Conservation (phyloP, 2,888 invertebrate species). For the Morinoia aosen region DNA sequence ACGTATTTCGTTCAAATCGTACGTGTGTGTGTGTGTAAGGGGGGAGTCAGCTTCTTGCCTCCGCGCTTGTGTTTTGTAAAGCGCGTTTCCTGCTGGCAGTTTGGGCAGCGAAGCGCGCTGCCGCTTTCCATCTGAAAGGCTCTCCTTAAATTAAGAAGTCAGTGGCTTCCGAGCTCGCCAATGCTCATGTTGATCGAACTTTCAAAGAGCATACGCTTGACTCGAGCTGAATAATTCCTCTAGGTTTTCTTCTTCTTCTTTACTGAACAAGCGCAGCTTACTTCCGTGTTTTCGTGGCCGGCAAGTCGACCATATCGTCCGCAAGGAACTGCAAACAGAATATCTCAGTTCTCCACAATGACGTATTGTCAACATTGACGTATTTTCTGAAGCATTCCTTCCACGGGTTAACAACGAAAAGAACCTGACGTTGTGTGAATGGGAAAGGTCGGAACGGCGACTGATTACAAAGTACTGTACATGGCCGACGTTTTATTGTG, state of each 20-base stretch:
- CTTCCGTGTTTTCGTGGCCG: constrained; percentile 16
- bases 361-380: not conserved
- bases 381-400: constrained; percentile 21
- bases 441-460: not conserved
- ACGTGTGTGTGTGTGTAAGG: no score
- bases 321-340: constrained; percentile 27
- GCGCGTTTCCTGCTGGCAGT: not conserved
- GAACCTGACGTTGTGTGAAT: not conserved
- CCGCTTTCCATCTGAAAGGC: constrained; percentile 24
- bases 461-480: not conserved
- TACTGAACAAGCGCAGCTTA: not conserved
- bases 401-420: not conserved
- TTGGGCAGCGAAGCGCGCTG: not conserved
- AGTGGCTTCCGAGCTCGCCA: not conserved
- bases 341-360: constrained; percentile 1
- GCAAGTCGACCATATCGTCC: constrained; percentile 7
- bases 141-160: not conserved
- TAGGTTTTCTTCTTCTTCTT: not conserved
- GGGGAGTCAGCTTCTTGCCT: not conserved
- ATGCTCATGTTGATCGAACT: not conserved
- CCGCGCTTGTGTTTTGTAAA: not conserved
- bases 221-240: not conserved
- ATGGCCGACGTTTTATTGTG: not conserved
- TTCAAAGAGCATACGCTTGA: not conserved
- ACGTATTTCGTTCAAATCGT: no score